Conservation (phyloP, 2,797 vertebrate species). For the Etheostoma nigrum region DNA sequence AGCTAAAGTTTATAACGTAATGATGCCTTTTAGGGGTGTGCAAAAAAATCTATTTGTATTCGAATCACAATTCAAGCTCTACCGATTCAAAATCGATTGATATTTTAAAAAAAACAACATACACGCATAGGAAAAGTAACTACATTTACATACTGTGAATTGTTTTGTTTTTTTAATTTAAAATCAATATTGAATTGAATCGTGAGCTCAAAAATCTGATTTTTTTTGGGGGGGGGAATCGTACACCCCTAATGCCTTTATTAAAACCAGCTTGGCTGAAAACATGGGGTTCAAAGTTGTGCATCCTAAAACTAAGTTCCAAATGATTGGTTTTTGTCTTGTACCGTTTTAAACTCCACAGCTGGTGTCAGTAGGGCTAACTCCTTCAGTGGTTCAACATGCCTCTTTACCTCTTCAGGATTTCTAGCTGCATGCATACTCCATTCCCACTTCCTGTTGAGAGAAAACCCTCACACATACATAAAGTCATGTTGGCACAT, state of each 20-base stretch:
- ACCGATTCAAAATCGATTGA: too few species aligned
- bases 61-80: too few species aligned
- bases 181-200: too few species aligned
- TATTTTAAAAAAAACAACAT: too few species aligned
- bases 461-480: constrained; percentile 14
- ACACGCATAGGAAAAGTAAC: too few species aligned
- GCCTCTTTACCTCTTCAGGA: constrained; percentile 24
- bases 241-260: constrained; percentile 45
- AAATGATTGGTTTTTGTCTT: constrained; percentile 23
- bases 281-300: constrained; percentile 8
- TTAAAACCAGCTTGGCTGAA: constrained; percentile 46
- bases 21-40: constrained; percentile 23
- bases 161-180: too few species aligned
- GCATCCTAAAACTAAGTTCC: constrained; percentile 13
- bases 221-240: too few species aligned
- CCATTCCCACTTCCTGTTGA: neutral
- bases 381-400: neutral
- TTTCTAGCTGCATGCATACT: constrained; percentile 40
- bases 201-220: too few species aligned
- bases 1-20: constrained; percentile 41
- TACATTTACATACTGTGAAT: too few species aligned
- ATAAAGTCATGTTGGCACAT: constrained; percentile 40
- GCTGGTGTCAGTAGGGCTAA: constrained; percentile 29
- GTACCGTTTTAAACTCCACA: constrained; percentile 7
- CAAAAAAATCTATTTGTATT: too few species aligned